These are phyloP conservation scores for Pholis gunnellus DNA, from an alignment of 2,113 vertebrate genomes.

Conservation along the genomic window DNA sequence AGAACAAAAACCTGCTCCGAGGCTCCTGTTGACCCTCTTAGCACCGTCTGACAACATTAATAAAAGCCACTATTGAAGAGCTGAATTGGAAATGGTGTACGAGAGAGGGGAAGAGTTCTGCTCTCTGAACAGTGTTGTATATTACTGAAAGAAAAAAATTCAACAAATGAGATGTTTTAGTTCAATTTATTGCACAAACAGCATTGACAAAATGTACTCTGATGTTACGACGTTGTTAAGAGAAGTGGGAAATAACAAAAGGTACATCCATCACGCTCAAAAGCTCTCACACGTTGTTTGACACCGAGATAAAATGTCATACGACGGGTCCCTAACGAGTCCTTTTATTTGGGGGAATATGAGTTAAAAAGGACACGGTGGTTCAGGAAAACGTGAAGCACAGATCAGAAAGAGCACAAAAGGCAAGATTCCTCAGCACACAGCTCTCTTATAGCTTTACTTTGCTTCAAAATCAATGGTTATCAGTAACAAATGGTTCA, in stretches of 20 bases:
- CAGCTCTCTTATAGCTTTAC: slow-evolving; percentile 21
- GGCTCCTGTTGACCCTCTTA: slow-evolving; percentile 32
- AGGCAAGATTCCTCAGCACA: slow-evolving; percentile 16
- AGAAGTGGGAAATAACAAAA: slow-evolving; percentile 69
- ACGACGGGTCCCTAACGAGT: slow-evolving; percentile 27
- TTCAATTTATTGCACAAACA: slow-evolving; percentile 86
- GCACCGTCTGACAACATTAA: slow-evolving; percentile 36
- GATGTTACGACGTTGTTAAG: slow-evolving; percentile 72
- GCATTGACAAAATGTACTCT: slow-evolving; percentile 81
- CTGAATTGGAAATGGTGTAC: slow-evolving; percentile 16
- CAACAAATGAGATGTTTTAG: slow-evolving; percentile 49
- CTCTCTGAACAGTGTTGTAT: neutral
- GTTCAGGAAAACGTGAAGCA: slow-evolving; percentile 22
- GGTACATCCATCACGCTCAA: slow-evolving; percentile 57
- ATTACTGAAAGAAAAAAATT: neutral
- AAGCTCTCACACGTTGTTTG: slow-evolving; percentile 57
- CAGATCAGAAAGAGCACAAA: slow-evolving; percentile 6
- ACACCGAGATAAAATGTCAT: slow-evolving; percentile 40
- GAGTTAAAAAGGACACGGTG: slow-evolving; percentile 18
- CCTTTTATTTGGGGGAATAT: slow-evolving; percentile 41
- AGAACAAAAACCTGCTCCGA: slow-evolving; percentile 43
- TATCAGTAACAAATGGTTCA: slow-evolving; percentile 29
- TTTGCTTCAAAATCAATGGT: slow-evolving; percentile 32
- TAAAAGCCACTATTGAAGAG: slow-evolving; percentile 22
- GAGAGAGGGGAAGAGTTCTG: neutral